Evolutionary conservation across 2,113 vertebrate genomes (phyloP).

Genomic region (Gallinago paraguaiae): DNA sequence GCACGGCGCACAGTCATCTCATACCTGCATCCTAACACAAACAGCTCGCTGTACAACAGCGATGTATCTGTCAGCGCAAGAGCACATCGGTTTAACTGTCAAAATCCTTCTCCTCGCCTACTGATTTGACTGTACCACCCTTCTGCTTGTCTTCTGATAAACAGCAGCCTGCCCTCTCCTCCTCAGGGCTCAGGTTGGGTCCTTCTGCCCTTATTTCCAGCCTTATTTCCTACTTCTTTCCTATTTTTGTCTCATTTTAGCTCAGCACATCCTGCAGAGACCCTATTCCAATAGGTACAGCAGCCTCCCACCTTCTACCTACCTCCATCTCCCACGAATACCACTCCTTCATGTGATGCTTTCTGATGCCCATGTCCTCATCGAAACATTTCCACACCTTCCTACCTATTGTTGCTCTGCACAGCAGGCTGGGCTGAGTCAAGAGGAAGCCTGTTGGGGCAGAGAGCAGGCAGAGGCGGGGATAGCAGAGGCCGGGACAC

Average conservation of each 20-base stretch:
- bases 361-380: not conserved
- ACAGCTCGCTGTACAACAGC: not conserved
- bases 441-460: not conserved
- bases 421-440: not conserved
- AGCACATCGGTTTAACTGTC: not conserved
- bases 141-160: not conserved
- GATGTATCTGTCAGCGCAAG: not conserved
- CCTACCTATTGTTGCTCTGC: not conserved
- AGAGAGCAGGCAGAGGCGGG: not conserved
- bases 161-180: not conserved
- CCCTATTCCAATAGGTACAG: not conserved
- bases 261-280: not conserved
- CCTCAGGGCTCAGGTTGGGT: not conserved
- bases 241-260: not conserved
- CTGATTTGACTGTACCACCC: not conserved
- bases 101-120: not conserved
- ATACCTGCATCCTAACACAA: conserved; percentile 27
- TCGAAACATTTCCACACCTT: not conserved
- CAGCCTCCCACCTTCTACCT: not conserved
- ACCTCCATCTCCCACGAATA: not conserved
- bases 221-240: not conserved
- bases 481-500: not conserved
- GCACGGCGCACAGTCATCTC: not conserved
- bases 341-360: not conserved
- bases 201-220: not conserved